Evolutionary conservation across 2,888 invertebrate species (phyloP), one percentile per base, ranked within the genome.

Genomic region (Chamaedrilus cognettii): DNA sequence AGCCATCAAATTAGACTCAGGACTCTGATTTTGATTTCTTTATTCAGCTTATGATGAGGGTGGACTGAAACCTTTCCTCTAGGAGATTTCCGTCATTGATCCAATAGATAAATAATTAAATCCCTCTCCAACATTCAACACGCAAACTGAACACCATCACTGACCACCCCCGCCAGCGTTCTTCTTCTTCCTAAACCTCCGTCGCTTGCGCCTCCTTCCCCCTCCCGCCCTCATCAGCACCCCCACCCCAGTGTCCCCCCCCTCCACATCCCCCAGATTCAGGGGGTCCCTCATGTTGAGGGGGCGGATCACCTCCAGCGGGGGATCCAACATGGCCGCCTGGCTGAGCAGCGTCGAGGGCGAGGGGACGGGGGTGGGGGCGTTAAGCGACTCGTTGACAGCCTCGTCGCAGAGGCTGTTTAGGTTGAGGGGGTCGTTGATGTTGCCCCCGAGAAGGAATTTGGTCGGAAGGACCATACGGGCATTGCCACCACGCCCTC

Each of bases 391-490:
- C 59, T 72, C 72, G 34, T 77, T 77, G 15, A 77, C 72, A 50
- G 66, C 79, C 66, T 84, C 85, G 73, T 85, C 81, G 51, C 81
- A 93, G 77, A 97, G 87, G 80, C 95, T 94, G 80, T 93, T 94
- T 69, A 97, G 85, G 85, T 97, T 97, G 57, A 97, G 85, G 0
- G 96, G 97, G 86, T 97, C 97, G 74, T 91, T 91, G 74, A 96
- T 96, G 83, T 94, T 96, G 7, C 96, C 97, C 56, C 96, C 97
- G 1, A 96, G 87, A 3, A 94, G 85, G 85, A 97, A 96, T 83
- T 95, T 95, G 0, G 94, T 94, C 0, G 96, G 96, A 62, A 94
- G 90, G 77, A 94, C 91, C 74, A 91, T 65, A 42, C 67, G 70
- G 3, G 65, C 67, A 30, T 33, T 51, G 23, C 50, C 58, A 55